Evolutionary conservation across 64 coral and sea anemone species (phyloP).

Genomic region (Porites australiensis): DNA sequence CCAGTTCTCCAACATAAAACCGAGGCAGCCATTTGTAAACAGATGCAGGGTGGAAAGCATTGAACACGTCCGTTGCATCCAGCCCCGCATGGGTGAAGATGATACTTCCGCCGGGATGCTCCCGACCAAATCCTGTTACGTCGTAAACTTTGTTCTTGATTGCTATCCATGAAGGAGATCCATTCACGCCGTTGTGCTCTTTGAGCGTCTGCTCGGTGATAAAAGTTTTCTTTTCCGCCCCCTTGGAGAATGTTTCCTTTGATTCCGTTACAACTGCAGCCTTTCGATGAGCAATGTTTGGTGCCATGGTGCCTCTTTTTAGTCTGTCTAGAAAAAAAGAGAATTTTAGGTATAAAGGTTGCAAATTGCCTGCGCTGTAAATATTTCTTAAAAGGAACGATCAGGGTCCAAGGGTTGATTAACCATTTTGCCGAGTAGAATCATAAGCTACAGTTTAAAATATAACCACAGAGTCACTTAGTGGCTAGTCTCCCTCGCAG

Average conservation of each 20-base stretch:
- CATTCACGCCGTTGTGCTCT: constrained; percentile 24
- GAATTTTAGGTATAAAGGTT: too few relatives aligned
- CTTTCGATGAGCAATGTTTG: not conserved
- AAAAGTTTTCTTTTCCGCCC: not conserved
- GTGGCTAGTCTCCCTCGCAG: too few relatives aligned
- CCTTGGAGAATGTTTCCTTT: not conserved
- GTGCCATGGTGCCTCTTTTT: not conserved
- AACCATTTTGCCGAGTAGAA: too few relatives aligned
- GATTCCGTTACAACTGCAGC: not conserved
- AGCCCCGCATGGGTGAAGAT: constrained; percentile 8
- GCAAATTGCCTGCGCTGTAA: too few relatives aligned
- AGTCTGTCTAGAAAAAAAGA: not conserved
- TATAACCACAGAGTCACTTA: too few relatives aligned
- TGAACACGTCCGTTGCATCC: not conserved
- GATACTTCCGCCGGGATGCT: constrained; percentile 14
- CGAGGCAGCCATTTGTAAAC: constrained; percentile 2
- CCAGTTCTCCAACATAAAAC: constrained; percentile 14
- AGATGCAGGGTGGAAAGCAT: not conserved
- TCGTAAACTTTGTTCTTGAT: constrained; percentile 32
- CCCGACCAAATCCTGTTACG: not conserved
- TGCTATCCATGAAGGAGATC: not conserved
- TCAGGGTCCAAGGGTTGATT: too few relatives aligned
- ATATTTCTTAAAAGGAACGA: too few relatives aligned
- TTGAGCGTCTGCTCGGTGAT: constrained; percentile 4
- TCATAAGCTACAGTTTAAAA: too few relatives aligned